phyloP scores from a whole-genome alignment of 2,113 vertebrate species.

The Charadrius vociferus region DNA sequence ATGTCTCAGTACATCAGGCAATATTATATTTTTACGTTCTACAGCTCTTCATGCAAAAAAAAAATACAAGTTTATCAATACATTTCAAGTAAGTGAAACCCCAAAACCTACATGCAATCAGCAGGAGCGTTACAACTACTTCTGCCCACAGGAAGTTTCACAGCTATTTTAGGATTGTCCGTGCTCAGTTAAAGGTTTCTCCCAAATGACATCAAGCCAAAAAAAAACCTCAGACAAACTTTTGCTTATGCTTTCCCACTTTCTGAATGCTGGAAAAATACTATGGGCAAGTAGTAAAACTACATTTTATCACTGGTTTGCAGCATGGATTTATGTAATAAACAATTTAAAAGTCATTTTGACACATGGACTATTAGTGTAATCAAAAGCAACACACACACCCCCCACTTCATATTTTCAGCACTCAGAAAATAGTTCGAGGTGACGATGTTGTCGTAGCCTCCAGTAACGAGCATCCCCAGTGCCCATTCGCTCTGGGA shows the following conservation, averaged over 20 bases:
- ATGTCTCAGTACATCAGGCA: fast-evolving
- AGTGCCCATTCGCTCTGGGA: neutral
- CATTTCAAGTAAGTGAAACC: neutral
- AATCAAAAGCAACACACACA: neutral
- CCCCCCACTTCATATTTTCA: neutral
- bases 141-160: neutral
- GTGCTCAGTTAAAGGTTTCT: neutral
- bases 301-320: neutral
- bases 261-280: neutral
- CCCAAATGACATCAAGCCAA: neutral
- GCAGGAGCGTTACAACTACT: neutral
- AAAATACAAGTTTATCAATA: neutral
- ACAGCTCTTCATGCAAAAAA: neutral
- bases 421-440: neutral
- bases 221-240: neutral
- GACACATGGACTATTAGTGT: fast-evolving
- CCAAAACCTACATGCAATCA: neutral
- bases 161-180: neutral
- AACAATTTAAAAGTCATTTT: neutral
- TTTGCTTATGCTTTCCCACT: neutral
- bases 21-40: neutral
- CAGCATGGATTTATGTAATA: neutral
- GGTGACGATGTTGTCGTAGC: neutral
- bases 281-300: neutral
- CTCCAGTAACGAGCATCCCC: fast-evolving